Evolutionary conservation across 2,888 invertebrate species (phyloP), one percentile per base, ranked within the genome.

Genomic region (Callyntrura guangdongensis): DNA sequence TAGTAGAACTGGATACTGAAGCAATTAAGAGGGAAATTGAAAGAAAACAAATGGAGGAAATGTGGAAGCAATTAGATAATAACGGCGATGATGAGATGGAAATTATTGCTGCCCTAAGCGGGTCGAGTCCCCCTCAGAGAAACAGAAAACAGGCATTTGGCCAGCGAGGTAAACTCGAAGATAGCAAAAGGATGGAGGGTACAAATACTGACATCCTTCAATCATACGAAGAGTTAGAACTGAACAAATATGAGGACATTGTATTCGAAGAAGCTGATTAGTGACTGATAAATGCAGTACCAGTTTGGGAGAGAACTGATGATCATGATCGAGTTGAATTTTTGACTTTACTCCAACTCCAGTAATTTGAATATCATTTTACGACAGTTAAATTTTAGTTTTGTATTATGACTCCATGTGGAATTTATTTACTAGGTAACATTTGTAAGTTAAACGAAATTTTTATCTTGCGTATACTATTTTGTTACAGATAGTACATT

Each of bases 221-320:
- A 25, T 25, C 64, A 12, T 36, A 0, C 49, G 49, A 27, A 47
- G 83, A 74, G 14, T 27, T 89, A 4, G 79, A 89, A 53, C n/a
- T 89, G n/a, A 79, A 86, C 49, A 81, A 82, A 25, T 90, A 90
- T 82, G 47, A 20, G 6, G 90, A 90, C 12, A 86, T 90, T 0
- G 90, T 90, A 8, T 90, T 90, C 49, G 90, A 90, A 53, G 90
- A 90, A 53, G 90, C 90, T 0, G 83, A 89, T 6, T 53, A 79
- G n/a, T n/a, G n/a, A n/a, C n/a, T n/a, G n/a, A n/a, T n/a, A n/a
- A n/a, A n/a, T n/a, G n/a, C n/a, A n/a, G n/a, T n/a, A n/a, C n/a
- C n/a, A 56, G 0, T 49, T 17, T 22, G 22, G 9, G 5, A 11
- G 61, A 6, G 17, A 11, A 3, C 20, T 61, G 20, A 61, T 61